phyloP scores from a whole-genome alignment of 2,888 invertebrate genomes.

The Neria commutata region DNA sequence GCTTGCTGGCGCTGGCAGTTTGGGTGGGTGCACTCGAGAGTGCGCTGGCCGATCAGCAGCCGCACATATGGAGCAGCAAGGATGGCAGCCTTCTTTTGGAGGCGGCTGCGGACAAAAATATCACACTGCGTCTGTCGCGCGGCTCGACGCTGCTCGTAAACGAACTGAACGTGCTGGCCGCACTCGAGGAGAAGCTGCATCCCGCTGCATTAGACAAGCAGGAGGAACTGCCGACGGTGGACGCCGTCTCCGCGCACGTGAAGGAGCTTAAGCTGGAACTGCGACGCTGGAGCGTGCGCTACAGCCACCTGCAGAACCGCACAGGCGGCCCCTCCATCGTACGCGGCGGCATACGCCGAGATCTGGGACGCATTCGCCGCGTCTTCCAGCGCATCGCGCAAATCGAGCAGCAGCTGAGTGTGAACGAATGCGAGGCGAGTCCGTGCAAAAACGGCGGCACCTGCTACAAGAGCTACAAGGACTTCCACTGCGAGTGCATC shows the following conservation, averaged over 20 bases:
- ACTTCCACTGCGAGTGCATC: constrained; percentile 77
- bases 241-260: constrained; percentile 37
- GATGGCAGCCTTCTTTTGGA: constrained; percentile 81
- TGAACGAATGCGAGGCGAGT: constrained; percentile 53
- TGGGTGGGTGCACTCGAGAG: too few species aligned
- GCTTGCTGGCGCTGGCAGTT: too few species aligned
- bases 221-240: constrained; percentile 20
- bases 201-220: constrained; percentile 7
- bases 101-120: constrained; percentile 77
- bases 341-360: constrained; percentile 30
- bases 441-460: constrained; percentile 86
- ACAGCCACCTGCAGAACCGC: constrained; percentile 35
- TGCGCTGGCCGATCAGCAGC: constrained; percentile 30
- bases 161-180: constrained; percentile 68
- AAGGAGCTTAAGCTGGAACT: constrained; percentile 38
- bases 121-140: constrained; percentile 75
- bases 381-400: constrained; percentile 26
- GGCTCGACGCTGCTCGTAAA: constrained; percentile 72
- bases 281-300: constrained; percentile 29
- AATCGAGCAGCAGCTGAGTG: constrained; percentile 31
- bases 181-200: constrained; percentile 32
- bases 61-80: constrained; percentile 44
- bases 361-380: constrained; percentile 37
- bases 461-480: constrained; percentile 75
- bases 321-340: constrained; percentile 26